Evolutionary conservation across 2,797 vertebrate species (phyloP), one percentile per base, ranked within the genome.

Genomic region (Rhabdomys pumilio): DNA sequence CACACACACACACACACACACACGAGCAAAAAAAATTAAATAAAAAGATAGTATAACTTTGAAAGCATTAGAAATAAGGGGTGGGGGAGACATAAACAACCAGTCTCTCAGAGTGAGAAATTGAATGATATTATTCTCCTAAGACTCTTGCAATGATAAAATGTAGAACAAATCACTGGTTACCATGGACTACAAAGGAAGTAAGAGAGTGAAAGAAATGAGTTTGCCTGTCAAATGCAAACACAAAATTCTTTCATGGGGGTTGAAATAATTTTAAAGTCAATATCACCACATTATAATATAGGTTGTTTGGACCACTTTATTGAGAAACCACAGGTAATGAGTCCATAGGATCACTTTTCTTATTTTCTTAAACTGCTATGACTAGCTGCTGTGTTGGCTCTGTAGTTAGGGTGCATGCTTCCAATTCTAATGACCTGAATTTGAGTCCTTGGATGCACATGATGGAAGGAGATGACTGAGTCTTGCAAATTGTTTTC

Each of bases 71-170:
- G 6, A 34, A 85, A 67, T 6, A 50, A 85, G 19, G 29, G 44
- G 2, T 14, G 29, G 4, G 1, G 17, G 22, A 53, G 12, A 22
- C 53, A n/a, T 17, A 53, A 72, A 73, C 22, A 91, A 6, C 3
- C 22, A 50, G 2, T 72, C 13, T 15, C 2, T 11, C 9, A 57
- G 92, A 14, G 1, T 88, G 57, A 94, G 2, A 63, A 69, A 59
- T 0, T 50, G 2, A 8, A 24, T 73, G 29, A 90, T 88, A 84
- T 92, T 1, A 31, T 59, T 87, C 81, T 50, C 19, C 31, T 90
- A 79, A 87, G 10, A 65, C 38, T 91, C 34, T 93, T 91, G 38
- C 91, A 86, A 90, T 44, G 69, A 57, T 77, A 77, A 61, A 20
- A 31, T 34, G 3, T 9, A 88, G 26, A 29, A 57, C 61, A 86